Percentiles rank a stretch among this genome's conserved stretches.
Evolutionary conservation across 2,113 vertebrate genomes (phyloP).

Genomic region (Megaceryle maxima): DNA sequence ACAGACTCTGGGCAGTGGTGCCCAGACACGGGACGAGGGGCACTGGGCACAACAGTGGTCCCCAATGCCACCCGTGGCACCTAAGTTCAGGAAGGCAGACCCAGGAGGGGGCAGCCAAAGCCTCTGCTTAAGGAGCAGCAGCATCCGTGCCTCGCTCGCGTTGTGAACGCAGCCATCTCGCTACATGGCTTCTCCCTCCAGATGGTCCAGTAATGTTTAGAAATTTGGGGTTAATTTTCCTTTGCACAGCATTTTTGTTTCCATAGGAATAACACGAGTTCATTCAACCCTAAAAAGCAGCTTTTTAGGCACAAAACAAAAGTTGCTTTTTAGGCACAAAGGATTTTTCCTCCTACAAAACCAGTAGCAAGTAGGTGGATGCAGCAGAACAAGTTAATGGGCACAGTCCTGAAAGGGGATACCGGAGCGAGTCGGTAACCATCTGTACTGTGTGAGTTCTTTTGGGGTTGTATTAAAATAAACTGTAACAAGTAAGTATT

Average conservation of each 20-base stretch:
- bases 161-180: rapidly evolving
- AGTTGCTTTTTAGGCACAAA: not conserved
- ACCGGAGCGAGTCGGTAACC: not conserved
- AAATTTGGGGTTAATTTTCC: not conserved
- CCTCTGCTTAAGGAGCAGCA: not conserved
- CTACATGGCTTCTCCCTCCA: not conserved
- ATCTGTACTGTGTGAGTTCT: not conserved
- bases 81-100: not conserved
- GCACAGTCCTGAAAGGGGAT: not conserved
- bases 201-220: not conserved
- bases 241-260: not conserved
- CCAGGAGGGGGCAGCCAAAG: not conserved
- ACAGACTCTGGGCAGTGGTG: no score
- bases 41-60: no score
- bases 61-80: rapidly evolving
- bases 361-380: not conserved
- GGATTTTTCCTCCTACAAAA: not conserved
- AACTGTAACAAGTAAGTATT: not conserved
- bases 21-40: no score
- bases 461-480: not conserved
- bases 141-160: not conserved
- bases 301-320: not conserved
- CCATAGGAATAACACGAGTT: not conserved
- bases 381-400: not conserved
- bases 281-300: rapidly evolving